A percentile compares a stretch with the other conserved stretches of the same genome.
phyloP scores from a whole-genome alignment of 2,888 invertebrate species.

The Chaitophorus viminalis region DNA sequence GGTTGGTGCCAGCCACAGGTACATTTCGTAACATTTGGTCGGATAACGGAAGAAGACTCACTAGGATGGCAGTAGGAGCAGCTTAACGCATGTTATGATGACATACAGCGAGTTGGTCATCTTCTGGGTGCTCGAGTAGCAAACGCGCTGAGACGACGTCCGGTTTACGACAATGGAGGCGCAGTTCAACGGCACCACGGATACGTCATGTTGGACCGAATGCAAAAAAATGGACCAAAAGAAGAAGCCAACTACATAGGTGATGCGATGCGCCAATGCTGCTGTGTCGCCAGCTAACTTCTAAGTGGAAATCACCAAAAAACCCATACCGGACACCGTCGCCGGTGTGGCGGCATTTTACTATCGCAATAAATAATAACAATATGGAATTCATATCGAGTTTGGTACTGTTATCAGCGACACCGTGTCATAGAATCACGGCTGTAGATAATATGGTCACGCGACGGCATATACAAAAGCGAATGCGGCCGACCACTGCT shows the following conservation, averaged over 20 bases:
- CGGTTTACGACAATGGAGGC: not conserved
- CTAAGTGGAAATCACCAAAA: not conserved
- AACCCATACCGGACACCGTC: no score
- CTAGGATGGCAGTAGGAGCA: slow-evolving; percentile 82
- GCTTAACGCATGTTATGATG: slow-evolving; percentile 74
- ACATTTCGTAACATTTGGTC: slow-evolving; percentile 31
- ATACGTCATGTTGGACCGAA: no score
- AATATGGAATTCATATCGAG: not conserved
- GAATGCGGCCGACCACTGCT: no score
- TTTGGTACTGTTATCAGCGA: not conserved
- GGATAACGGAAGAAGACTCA: no score
- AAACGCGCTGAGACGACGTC: not conserved
- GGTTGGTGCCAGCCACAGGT: slow-evolving; percentile 10
- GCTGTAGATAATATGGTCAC: no score
- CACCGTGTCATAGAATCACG: not conserved
- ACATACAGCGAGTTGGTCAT: slow-evolving; percentile 65
- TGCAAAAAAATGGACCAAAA: no score
- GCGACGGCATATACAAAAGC: no score
- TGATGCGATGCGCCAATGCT: no score
- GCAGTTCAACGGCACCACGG: not conserved
- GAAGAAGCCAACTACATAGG: no score
- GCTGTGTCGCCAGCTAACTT: no score
- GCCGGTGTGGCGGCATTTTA: not conserved
- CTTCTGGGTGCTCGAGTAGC: not conserved
- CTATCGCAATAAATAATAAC: not conserved